phyloP scores from a whole-genome alignment of 2,888 invertebrate species.

The Acleris holmiana region DNA sequence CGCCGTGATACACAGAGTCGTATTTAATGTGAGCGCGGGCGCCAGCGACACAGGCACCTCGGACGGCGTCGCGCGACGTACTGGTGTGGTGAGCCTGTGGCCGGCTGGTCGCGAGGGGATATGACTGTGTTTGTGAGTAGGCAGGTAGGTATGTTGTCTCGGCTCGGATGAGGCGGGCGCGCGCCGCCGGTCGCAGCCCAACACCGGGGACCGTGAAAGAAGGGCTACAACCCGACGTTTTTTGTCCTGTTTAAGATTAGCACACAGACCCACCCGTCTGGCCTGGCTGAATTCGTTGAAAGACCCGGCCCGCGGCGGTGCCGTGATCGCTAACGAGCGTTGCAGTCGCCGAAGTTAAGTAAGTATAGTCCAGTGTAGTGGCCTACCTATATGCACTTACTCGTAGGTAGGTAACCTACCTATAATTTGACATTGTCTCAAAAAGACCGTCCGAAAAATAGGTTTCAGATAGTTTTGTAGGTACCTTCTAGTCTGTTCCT shows the following conservation, averaged over 20 bases:
- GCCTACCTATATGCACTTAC: too few species aligned
- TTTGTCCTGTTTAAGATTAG: constrained; percentile 77
- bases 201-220: constrained; percentile 70
- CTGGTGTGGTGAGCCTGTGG: constrained; percentile 52
- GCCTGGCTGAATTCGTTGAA: constrained; percentile 62
- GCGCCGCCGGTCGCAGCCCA: constrained; percentile 36
- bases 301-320: constrained; percentile 29
- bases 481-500: too few species aligned
- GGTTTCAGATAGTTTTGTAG: too few species aligned
- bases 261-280: constrained; percentile 65
- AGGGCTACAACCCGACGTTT: constrained; percentile 74
- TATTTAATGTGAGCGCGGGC: constrained; percentile 37
- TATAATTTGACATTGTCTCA: too few species aligned
- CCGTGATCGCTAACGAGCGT: not conserved
- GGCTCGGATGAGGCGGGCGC: constrained; percentile 7
- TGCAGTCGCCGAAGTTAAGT: not conserved
- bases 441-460: too few species aligned
- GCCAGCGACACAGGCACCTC: constrained; percentile 55
- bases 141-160: not conserved
- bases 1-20: constrained; percentile 53
- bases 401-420: too few species aligned
- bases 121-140: not conserved
- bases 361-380: not conserved
- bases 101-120: not conserved
- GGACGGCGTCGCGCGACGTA: constrained; percentile 66